phyloP scores from a whole-genome alignment of 2,797 vertebrate genomes.

The Eleutherodactylus coqui region DNA sequence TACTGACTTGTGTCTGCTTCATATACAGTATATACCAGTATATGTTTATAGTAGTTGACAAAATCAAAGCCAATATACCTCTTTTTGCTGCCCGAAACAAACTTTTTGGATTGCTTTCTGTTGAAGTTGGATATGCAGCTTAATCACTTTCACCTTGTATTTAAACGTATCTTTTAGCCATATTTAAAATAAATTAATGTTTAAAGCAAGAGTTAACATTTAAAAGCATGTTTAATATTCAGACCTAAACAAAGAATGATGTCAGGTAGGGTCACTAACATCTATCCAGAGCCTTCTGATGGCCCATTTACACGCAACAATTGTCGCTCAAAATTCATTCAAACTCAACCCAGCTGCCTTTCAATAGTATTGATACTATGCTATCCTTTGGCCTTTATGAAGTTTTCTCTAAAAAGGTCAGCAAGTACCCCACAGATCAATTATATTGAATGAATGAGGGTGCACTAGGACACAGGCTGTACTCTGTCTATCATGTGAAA shows the following conservation, averaged over 20 bases:
- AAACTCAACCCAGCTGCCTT: slow-evolving; percentile 42
- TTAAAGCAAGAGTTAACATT: not conserved
- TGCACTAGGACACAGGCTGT: not conserved
- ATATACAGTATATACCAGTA: no score
- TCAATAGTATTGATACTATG: slow-evolving; percentile 62
- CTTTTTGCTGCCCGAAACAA: no score
- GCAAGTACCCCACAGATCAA: slow-evolving; percentile 51
- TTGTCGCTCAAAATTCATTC: no score
- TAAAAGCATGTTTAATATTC: not conserved
- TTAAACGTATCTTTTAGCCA: not conserved
- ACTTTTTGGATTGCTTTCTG: no score
- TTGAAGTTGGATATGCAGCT: no score
- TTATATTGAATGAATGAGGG: slow-evolving; percentile 59
- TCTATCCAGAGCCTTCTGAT: slow-evolving; percentile 28
- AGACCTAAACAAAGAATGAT: slow-evolving; percentile 35
- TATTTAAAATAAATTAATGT: not conserved
- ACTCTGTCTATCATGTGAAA: slow-evolving; percentile 40
- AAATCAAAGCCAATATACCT: no score
- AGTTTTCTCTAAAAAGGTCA: slow-evolving; percentile 60
- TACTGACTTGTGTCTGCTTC: not conserved
- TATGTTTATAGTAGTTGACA: not conserved
- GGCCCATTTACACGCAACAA: no score
- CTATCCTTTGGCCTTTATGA: slow-evolving; percentile 59
- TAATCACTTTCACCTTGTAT: no score
- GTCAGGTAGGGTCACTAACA: slow-evolving; percentile 26